phyloP scores from a whole-genome alignment of 2,888 invertebrate genomes.

The Patella pellucida region DNA sequence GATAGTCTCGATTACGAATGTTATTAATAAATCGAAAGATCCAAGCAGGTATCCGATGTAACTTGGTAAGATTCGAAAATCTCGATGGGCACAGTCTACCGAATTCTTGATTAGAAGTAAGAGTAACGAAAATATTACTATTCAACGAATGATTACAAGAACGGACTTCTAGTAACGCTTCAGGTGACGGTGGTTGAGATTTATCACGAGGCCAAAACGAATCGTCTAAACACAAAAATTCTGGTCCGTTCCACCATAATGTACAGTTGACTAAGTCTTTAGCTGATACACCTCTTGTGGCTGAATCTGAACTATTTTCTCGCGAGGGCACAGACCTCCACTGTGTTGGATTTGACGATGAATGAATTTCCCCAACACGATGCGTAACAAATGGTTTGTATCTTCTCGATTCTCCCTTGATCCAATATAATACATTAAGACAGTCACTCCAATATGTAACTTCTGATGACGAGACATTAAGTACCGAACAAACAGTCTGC shows the following conservation, averaged over 20 bases:
- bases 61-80: background rate
- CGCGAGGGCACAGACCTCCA: background rate
- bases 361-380: background rate
- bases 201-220: no score
- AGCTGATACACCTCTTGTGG: background rate
- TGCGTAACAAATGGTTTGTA: background rate
- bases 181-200: background rate
- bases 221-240: no score
- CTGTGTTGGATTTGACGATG: background rate
- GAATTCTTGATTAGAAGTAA: background rate
- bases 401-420: background rate
- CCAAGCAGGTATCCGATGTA: background rate
- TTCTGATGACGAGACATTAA: background rate
- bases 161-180: background rate
- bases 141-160: background rate
- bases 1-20: background rate
- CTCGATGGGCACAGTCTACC: background rate
- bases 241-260: no score
- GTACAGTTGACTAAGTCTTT: no score
- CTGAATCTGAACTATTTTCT: background rate
- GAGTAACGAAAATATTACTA: background rate
- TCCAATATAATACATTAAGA: slow-evolving; percentile 3
- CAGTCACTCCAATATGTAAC: background rate
- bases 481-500: background rate
- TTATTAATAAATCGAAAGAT: background rate